Percentiles rank a stretch among this genome's conserved stretches.
These are phyloP conservation scores for Lepus americanus DNA, from an alignment of 2,113 vertebrate genomes.

Conservation along the genomic window DNA sequence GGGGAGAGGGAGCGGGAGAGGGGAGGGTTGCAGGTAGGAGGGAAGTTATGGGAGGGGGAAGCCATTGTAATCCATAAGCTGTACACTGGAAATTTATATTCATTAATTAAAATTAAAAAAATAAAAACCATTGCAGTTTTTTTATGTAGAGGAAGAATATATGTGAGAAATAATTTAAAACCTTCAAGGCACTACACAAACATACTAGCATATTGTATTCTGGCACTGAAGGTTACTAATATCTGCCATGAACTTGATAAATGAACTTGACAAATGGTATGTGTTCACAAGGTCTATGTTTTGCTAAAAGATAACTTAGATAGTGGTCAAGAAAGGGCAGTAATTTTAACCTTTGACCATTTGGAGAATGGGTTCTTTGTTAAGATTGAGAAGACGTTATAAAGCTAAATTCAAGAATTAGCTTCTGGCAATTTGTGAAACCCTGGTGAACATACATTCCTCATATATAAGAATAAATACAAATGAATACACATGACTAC, in stretches of 20 bases:
- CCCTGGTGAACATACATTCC: conserved; percentile 4
- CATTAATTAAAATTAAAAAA: too few species aligned
- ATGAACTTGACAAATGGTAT: conserved; percentile 13
- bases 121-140: background rate
- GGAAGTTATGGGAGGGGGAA: too few species aligned
- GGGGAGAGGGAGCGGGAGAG: too few species aligned
- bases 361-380: background rate
- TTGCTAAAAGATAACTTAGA: conserved; percentile 31
- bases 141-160: background rate
- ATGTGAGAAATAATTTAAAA: conserved; percentile 30
- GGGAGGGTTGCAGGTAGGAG: too few species aligned
- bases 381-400: conserved; percentile 5
- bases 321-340: conserved; percentile 4
- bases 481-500: background rate
- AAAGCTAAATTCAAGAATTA: conserved; percentile 17
- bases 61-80: too few species aligned
- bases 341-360: conserved; percentile 51
- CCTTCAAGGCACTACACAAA: conserved; percentile 36
- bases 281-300: conserved; percentile 7
- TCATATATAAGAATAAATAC: conserved; percentile 30
- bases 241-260: conserved; percentile 20
- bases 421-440: conserved; percentile 25
- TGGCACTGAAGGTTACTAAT: background rate
- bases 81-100: too few species aligned
- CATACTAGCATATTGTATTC: background rate